Evolutionary conservation across 2,888 invertebrate genomes (phyloP).

Genomic region (Polydrusus tereticollis): DNA sequence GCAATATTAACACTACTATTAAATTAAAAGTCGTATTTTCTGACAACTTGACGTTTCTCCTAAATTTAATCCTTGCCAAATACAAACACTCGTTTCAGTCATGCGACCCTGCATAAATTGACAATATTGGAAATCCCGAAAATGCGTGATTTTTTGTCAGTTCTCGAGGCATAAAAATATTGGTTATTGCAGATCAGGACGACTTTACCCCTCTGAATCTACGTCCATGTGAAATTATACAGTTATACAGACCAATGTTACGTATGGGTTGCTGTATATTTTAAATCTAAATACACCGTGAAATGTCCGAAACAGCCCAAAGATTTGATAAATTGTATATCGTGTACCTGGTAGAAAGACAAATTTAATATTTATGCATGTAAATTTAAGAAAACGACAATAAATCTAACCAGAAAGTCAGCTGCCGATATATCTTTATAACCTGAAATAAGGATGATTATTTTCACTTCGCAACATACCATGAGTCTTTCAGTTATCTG

Average conservation of each 20-base stretch:
- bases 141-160: too few species aligned
- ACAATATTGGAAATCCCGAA: too few species aligned
- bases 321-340: background rate
- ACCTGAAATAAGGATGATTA: conserved; percentile 15
- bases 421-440: conserved; percentile 30
- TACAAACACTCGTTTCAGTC: too few species aligned
- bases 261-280: background rate
- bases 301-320: background rate
- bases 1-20: too few species aligned
- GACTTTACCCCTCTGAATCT: too few species aligned
- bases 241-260: background rate
- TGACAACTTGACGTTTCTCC: too few species aligned
- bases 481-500: conserved; percentile 5
- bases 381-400: conserved; percentile 6
- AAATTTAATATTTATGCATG: conserved; percentile 20
- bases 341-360: background rate
- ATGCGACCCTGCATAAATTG: too few species aligned
- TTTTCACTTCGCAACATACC: conserved; percentile 24
- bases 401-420: conserved; percentile 26
- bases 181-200: too few species aligned
- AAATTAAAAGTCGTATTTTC: too few species aligned
- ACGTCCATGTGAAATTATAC: too few species aligned
- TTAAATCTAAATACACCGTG: background rate
- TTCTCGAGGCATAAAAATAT: too few species aligned
- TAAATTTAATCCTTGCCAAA: too few species aligned